Conservation (phyloP, 2,888 invertebrate genomes). For the Atethmia centrago region DNA sequence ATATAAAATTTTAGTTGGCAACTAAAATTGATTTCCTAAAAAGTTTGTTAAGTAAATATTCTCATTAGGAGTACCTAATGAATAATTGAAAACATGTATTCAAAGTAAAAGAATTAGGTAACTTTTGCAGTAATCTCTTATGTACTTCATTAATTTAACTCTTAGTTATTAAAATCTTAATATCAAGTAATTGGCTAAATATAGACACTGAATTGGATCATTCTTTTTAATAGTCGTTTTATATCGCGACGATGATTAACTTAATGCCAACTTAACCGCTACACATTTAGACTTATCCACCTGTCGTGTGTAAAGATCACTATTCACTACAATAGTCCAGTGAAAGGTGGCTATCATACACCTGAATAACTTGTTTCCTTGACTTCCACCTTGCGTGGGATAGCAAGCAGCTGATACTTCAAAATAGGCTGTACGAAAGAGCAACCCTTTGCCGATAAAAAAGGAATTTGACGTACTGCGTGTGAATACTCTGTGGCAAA, state of each 20-base stretch:
- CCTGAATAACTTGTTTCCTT: slow-evolving; percentile 55
- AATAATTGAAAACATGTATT: background rate
- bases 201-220: background rate
- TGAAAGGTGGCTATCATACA: slow-evolving; percentile 50
- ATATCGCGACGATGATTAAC: background rate
- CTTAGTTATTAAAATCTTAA: background rate
- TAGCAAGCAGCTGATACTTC: slow-evolving; percentile 37
- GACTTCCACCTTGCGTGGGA: slow-evolving; percentile 46
- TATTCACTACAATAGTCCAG: slow-evolving; percentile 47
- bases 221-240: background rate
- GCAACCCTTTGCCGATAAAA: slow-evolving; percentile 20
- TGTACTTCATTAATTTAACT: background rate
- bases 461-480: slow-evolving; percentile 17
- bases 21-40: too few relatives aligned
- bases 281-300: slow-evolving; percentile 28
- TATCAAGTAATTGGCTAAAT: background rate
- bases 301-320: slow-evolving; percentile 43
- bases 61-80: too few relatives aligned
- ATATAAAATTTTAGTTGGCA: background rate
- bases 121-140: background rate
- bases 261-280: slow-evolving; percentile 17
- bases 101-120: background rate
- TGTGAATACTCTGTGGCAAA: slow-evolving; percentile 23
- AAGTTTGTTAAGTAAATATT: too few relatives aligned
- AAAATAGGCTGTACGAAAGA: slow-evolving; percentile 31